Evolutionary conservation across 1,140 invertebrate genomes (phyloP), one percentile per base, ranked within the genome.

Genomic region (Cephus cinctus): DNA sequence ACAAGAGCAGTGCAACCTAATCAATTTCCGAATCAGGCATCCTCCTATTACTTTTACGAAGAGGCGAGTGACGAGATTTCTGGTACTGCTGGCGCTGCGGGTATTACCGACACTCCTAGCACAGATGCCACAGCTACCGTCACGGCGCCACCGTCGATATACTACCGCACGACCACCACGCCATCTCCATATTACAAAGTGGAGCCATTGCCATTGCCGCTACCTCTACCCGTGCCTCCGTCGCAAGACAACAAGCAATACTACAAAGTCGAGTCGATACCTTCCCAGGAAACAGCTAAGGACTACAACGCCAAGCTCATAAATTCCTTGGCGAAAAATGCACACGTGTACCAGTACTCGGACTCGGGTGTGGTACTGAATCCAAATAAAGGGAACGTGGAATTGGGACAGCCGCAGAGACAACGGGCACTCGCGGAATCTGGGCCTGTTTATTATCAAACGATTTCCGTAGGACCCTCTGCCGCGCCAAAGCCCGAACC

Each of bases 41-140:
- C 74, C n/a, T n/a, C n/a, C 0, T 76, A 73, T 11, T 77, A 72
- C 21, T 77, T 73, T 35, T 77, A 75, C 44, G 72, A 71, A 4
- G 79, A 78, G 47, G 56, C 59, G 0, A 63, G 53, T 66, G 40
- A 80, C 65, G 61, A 72, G 52, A 23, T 71, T 54, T 43, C 71
- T 52, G 34, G 48, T 59, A 49, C 77, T 55, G 35, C 65, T 0
- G 36, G 36, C 0, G 47, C 70, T 25, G 56, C 60, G 4, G 55
- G 65, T 4, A 61, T n/a, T n/a, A n/a, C n/a, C n/a, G n/a, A n/a
- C n/a, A n/a, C n/a, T n/a, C n/a, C n/a, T n/a, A n/a, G n/a, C n/a
- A n/a, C n/a, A n/a, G n/a, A n/a, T n/a, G n/a, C n/a, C n/a, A n/a
- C n/a, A n/a, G n/a, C n/a, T n/a, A n/a, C n/a, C n/a, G n/a, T n/a